Evolutionary conservation across 2,797 vertebrate species (phyloP), one percentile per base, ranked within the genome.

Genomic region (Pangasius djambal): DNA sequence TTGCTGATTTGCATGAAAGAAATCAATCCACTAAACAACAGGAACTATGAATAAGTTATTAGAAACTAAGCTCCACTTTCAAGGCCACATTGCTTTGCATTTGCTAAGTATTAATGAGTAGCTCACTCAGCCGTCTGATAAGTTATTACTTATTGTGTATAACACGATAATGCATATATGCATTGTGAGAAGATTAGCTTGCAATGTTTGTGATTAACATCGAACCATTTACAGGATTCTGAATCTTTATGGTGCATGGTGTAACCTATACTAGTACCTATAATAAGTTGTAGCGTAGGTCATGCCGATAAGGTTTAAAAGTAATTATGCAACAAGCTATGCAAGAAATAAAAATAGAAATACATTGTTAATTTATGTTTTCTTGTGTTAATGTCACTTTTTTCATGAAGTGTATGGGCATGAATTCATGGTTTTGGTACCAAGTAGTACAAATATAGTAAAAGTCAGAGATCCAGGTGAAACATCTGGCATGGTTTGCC

Each of bases 51-150:
- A 59, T 57, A 74, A 16, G 22, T 15, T n/a, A 40, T 57, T 34
- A 72, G 77, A 88, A 72, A 72, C 31, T 70, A 87, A 87, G 44
- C 44, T 69, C 70, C 85, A 75, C 40, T 65, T 57, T 82, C 63
- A 52, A 70, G n/a, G 18, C 6, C 20, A n/a, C 10, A 16, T n/a
- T 34, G 7, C 44, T 67, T 16, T 48, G 20, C 18, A 37, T n/a
- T 55, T 12, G 79, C 10, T 87, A 22, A 83, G 22, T 40, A 63
- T 44, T 40, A 4, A 83, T 25, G 20, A 69, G 44, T 31, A 31
- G 6, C 50, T 37, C 25, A 20, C 15, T 57, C 5, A 81, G 57
- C 44, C 40, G n/a, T 72, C 8, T 59, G 8, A 86, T 31, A 77
- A 77, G 37, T 48, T 63, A 28, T 63, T 78, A 22, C 44, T 63